Evolutionary conservation across 2,888 invertebrate species (phyloP), one percentile per base, ranked within the genome.

Genomic region (Leptinotarsa rubiginosa): DNA sequence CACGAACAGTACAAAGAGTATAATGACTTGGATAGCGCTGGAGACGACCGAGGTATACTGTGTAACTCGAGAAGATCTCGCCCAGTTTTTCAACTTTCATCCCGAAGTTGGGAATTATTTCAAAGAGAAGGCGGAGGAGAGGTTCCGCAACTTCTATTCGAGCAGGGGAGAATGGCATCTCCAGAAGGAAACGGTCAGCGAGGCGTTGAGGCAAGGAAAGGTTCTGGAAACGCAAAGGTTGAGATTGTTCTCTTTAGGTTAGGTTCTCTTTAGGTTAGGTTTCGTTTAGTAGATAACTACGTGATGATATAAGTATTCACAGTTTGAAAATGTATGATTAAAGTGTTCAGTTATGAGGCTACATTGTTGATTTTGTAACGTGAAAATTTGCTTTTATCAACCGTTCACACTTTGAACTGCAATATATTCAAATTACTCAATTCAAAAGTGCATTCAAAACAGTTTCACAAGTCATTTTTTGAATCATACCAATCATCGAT

Each of bases 41-140:
- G 87, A 87, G 79, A 84, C 83, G 16, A 85, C 86, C 2, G 86
- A 87, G 72, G 73, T 86, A n/a, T 86, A 85, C 71, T 52, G n/a
- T n/a, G 69, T 73, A 15, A 13, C 13, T 3, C n/a, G 69, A 16
- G 56, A 59, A 2, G 20, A 20, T 12, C 25, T 69, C 2, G 10
- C 47, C 3, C 20, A 4, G 22, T 69, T 41, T 47, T 47, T 69
- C 18, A 41, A 20, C 2, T 20, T 20, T 10, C 69, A 56, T 20
- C 56, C 56, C 10, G 56, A 56, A 16, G 22, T 69, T 15, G 47
- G 5, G 18, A 22, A 56, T 1, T 65, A 69, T 54, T 73, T 73
- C 54, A 49, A 47, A 20, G 22, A 13, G 5, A 69, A 49, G 10
- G 20, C 47, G 56, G 56, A 18, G 18, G 20, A n/a, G 12, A 25